Evolutionary conservation across 2,888 invertebrate species (phyloP).

Genomic region (Parnassius smintheus): DNA sequence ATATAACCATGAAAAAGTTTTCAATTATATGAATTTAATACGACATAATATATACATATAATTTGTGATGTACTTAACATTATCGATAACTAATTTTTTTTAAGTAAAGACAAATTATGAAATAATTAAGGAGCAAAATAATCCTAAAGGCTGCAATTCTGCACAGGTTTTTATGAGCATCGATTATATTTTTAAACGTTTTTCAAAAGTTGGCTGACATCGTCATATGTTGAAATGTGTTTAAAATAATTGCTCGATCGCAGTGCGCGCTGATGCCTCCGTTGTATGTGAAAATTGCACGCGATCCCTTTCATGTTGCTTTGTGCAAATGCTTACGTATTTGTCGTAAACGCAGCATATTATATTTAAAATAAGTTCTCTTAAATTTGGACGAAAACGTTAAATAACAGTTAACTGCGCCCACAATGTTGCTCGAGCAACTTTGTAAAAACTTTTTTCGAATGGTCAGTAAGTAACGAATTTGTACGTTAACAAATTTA

Average conservation of each 20-base stretch:
- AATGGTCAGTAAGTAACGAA: constrained; percentile 28
- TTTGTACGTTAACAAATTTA: constrained; percentile 34
- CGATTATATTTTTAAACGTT: constrained; percentile 54
- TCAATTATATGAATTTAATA: too few species aligned
- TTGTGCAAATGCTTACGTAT: constrained; percentile 78
- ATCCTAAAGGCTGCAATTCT: constrained; percentile 24
- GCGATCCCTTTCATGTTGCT: constrained; percentile 66
- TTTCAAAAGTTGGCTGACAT: constrained; percentile 66
- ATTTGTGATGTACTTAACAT: too few species aligned
- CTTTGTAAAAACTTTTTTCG: constrained; percentile 38
- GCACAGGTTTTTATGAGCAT: constrained; percentile 42
- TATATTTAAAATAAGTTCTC: not conserved
- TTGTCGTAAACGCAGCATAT: constrained; percentile 62
- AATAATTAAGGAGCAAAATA: not conserved
- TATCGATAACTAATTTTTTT: too few species aligned
- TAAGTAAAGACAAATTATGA: not conserved
- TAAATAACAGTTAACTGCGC: constrained; percentile 45
- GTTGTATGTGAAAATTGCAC: constrained; percentile 73
- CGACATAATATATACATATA: too few species aligned
- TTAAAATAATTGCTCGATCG: constrained; percentile 77
- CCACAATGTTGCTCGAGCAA: constrained; percentile 12
- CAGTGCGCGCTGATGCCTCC: constrained; percentile 67
- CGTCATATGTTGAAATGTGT: constrained; percentile 80
- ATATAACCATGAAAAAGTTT: too few species aligned
- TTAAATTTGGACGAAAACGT: not conserved